Conservation (phyloP, 37 sponge, comb jelly and placozoan species). For the Geodia barretti region DNA sequence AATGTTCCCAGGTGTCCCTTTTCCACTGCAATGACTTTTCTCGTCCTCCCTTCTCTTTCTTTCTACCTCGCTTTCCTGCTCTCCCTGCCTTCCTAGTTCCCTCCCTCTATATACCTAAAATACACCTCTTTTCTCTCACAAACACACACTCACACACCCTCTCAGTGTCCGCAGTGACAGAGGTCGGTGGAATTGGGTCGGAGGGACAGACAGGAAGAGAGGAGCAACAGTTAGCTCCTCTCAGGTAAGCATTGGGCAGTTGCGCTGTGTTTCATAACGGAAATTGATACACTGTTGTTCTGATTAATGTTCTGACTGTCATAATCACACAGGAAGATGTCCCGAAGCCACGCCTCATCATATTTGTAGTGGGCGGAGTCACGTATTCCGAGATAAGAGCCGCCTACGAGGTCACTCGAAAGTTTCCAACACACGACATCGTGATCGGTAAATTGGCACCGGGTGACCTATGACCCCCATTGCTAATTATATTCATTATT, state of each 20-base stretch:
- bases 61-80: too few species aligned
- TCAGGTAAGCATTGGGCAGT: neutral
- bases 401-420: slow-evolving; percentile 59
- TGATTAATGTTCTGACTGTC: too few species aligned
- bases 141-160: too few species aligned
- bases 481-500: too few species aligned
- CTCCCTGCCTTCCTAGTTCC: too few species aligned
- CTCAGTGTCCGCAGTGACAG: neutral
- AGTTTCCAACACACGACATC: neutral
- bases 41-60: too few species aligned
- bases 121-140: neutral
- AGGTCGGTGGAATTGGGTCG: neutral
- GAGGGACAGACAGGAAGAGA: neutral
- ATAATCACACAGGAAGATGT: neutral
- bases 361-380: slow-evolving; percentile 77
- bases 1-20: too few species aligned
- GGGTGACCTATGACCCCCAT: too few species aligned
- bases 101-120: too few species aligned
- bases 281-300: too few species aligned
- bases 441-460: slow-evolving; percentile 37
- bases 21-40: too few species aligned
- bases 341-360: slow-evolving; percentile 31
- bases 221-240: neutral
- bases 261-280: too few species aligned
- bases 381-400: slow-evolving; percentile 81